Conservation (phyloP, 2,888 invertebrate species). For the Pseudoips prasinana region DNA sequence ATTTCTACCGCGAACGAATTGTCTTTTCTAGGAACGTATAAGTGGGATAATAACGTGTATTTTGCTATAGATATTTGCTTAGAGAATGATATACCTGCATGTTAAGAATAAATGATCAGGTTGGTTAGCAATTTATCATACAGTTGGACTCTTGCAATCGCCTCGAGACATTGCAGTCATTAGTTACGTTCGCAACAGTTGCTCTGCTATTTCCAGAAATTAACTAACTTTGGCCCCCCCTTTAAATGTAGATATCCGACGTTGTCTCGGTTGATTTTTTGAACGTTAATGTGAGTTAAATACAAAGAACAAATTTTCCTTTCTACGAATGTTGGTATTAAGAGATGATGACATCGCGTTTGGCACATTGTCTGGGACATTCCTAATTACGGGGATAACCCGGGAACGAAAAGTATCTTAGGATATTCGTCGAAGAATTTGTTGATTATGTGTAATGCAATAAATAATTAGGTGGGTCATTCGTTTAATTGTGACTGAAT, state of each 20-base stretch:
- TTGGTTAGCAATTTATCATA: slow-evolving; percentile 59
- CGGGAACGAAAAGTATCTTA: slow-evolving; percentile 15
- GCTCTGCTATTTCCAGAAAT: slow-evolving; percentile 57
- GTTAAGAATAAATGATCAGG: slow-evolving; percentile 51
- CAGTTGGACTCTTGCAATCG: slow-evolving; percentile 50
- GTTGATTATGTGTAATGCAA: too few species aligned
- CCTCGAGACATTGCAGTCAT: slow-evolving; percentile 55
- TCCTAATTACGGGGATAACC: slow-evolving; percentile 38
- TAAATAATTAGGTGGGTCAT: too few species aligned
- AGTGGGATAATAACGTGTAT: slow-evolving; percentile 8
- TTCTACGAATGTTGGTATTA: not conserved
- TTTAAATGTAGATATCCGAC: slow-evolving; percentile 36
- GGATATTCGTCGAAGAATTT: slow-evolving; percentile 16
- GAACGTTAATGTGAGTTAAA: too few species aligned
- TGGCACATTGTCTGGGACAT: slow-evolving; percentile 29
- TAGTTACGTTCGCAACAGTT: slow-evolving; percentile 68
- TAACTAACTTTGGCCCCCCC: slow-evolving; percentile 42
- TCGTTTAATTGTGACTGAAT: slow-evolving; percentile 7
- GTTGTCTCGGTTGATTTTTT: slow-evolving; percentile 1
- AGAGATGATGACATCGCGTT: slow-evolving; percentile 22
- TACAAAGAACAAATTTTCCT: too few species aligned
- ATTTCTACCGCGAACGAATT: too few species aligned
- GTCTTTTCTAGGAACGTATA: slow-evolving; percentile 23
- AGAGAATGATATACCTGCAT: slow-evolving; percentile 43
- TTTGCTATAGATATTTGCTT: slow-evolving; percentile 30